phyloP scores from a whole-genome alignment of 1,140 invertebrate species.

The Idris sp. region DNA sequence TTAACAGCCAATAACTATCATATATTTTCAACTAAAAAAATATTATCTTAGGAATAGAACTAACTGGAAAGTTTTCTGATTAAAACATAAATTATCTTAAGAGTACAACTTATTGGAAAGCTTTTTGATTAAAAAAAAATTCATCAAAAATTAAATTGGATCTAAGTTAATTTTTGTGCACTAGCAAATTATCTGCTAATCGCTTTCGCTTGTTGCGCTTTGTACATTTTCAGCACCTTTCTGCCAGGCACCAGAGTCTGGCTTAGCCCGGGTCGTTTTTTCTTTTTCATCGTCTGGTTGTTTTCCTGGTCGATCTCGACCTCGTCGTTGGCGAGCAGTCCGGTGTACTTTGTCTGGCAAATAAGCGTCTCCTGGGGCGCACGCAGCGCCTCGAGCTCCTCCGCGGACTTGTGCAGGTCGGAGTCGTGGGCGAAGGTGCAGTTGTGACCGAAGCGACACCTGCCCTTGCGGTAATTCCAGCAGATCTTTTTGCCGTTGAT shows the following conservation, averaged over 20 bases:
- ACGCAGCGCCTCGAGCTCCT: conserved; percentile 80
- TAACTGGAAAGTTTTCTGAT: no score
- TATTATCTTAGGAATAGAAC: no score
- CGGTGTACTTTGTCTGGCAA: conserved; percentile 75
- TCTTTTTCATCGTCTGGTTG: conserved; percentile 80
- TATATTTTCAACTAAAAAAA: no score
- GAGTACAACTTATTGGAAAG: no score
- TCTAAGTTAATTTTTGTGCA: no score
- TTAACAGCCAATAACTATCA: no score
- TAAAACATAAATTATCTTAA: no score
- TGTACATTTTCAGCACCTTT: conserved; percentile 89
- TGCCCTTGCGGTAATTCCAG: conserved; percentile 94
- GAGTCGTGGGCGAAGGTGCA: conserved; percentile 96
- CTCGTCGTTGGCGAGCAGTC: conserved; percentile 70
- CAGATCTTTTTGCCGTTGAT: conserved; percentile 94
- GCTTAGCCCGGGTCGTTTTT: conserved; percentile 86
- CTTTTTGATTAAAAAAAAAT: no score
- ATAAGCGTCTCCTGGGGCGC: conserved; percentile 77
- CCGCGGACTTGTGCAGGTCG: conserved; percentile 83
- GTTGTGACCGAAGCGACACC: conserved; percentile 93
- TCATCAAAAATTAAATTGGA: no score
- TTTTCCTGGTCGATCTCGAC: conserved; percentile 79
- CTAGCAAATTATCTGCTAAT: conserved; percentile 76
- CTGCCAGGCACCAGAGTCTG: conserved; percentile 89
- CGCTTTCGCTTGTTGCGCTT: conserved; percentile 80